Conservation (phyloP, 35 echinoderm and acorn worm species). For the Amphiura filiformis region DNA sequence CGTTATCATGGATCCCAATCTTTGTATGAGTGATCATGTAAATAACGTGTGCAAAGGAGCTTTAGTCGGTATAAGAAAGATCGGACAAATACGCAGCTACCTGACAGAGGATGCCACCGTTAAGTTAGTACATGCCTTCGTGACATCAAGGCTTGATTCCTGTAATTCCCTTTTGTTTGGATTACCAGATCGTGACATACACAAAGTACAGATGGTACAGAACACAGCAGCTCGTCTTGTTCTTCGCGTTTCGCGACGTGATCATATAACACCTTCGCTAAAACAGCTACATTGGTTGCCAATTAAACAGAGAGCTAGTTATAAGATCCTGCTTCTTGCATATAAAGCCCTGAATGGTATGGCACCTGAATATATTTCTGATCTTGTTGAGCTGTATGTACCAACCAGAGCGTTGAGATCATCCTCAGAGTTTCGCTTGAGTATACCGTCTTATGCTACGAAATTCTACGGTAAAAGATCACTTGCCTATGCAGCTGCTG, state of each 20-base stretch:
- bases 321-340: not conserved
- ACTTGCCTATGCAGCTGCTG: too few relatives aligned
- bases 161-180: not conserved
- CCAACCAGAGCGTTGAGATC: too few relatives aligned
- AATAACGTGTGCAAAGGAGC: not conserved
- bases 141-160: not conserved
- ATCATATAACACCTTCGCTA: conserved; percentile 24
- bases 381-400: too few relatives aligned
- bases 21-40: not conserved
- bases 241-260: not conserved
- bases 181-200: not conserved
- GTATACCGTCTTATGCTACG: too few relatives aligned
- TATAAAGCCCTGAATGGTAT: too few relatives aligned
- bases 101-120: not conserved
- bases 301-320: not conserved
- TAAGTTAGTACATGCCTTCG: conserved; percentile 4
- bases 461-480: too few relatives aligned
- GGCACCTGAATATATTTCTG: too few relatives aligned
- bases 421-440: too few relatives aligned
- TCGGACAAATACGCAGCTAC: not conserved
- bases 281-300: conserved; percentile 32
- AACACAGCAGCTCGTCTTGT: conserved; percentile 29
- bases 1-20: not conserved
- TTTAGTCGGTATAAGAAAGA: not conserved
- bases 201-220: not conserved